phyloP scores from a whole-genome alignment of 1,140 invertebrate genomes.

The Saccostrea cuccullata region DNA sequence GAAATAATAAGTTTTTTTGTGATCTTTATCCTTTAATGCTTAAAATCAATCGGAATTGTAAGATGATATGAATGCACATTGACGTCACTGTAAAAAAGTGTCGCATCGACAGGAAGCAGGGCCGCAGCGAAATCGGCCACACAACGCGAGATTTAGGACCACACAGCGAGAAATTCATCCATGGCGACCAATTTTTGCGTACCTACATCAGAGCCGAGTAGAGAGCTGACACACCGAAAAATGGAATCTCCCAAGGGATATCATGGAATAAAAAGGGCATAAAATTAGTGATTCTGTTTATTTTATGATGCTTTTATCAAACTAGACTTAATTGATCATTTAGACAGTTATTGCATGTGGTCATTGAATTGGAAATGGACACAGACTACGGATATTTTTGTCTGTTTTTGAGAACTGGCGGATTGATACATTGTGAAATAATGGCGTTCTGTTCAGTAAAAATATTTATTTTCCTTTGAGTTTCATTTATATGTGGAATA shows the following conservation, averaged over 20 bases:
- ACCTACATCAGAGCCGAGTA: conserved; percentile 6
- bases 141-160: conserved; percentile 9
- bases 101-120: conserved; percentile 16
- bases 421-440: not conserved
- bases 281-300: not conserved
- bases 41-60: conserved; percentile 2
- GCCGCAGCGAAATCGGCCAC: conserved; percentile 1
- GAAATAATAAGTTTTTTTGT: no score
- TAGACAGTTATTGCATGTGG: not conserved
- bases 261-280: not conserved
- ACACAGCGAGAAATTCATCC: conserved; percentile 31
- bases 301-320: not conserved
- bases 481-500: not conserved
- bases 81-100: conserved; percentile 5
- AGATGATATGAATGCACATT: not conserved
- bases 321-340: not conserved
- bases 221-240: conserved; percentile 21
- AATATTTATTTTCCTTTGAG: not conserved
- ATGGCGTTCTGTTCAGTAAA: not conserved
- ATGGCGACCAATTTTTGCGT: conserved; percentile 1
- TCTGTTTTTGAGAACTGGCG: not conserved
- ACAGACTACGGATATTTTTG: not conserved
- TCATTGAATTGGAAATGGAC: not conserved
- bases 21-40: no score
- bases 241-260: conserved; percentile 8